Conservation (phyloP, 2,888 invertebrate species). For the Eledona agricola region DNA sequence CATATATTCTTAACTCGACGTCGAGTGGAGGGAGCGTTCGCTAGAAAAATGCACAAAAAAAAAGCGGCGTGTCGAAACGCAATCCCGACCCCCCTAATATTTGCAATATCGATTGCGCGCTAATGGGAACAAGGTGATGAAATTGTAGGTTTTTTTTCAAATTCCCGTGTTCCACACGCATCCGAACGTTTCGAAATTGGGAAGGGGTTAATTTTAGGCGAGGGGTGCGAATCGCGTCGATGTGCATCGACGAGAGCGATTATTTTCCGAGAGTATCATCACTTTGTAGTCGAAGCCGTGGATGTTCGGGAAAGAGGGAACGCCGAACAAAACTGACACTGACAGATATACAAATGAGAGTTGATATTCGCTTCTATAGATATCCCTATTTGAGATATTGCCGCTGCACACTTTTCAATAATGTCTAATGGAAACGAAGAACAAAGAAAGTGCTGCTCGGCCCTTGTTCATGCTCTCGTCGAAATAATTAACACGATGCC, state of each 20-base stretch:
- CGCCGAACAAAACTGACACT: constrained; percentile 56
- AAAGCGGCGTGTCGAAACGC: too few species aligned
- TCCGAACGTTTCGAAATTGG: not conserved
- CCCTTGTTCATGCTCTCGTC: too few species aligned
- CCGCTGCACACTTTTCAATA: constrained; percentile 61
- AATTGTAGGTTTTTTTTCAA: too few species aligned
- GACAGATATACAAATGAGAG: constrained; percentile 63
- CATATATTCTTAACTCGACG: constrained; percentile 52
- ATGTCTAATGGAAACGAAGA: constrained; percentile 61
- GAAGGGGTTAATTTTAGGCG: constrained; percentile 9
- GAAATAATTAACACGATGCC: too few species aligned
- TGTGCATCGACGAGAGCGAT: constrained; percentile 19
- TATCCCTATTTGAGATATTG: constrained; percentile 61
- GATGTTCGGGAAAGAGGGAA: constrained; percentile 30
- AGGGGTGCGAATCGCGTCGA: constrained; percentile 12
- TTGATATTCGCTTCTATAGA: constrained; percentile 59
- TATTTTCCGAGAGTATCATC: constrained; percentile 20
- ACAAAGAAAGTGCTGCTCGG: too few species aligned
- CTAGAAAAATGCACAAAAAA: too few species aligned
- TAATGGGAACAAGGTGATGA: too few species aligned
- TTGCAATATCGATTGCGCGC: too few species aligned
- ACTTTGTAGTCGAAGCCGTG: constrained; percentile 28
- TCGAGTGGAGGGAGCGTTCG: too few species aligned
- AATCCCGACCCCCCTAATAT: too few species aligned
- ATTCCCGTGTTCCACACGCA: too few species aligned